These are phyloP conservation scores for Acinonyx jubatus DNA, from an alignment of 2,113 vertebrate genomes.

Conservation along the genomic window DNA sequence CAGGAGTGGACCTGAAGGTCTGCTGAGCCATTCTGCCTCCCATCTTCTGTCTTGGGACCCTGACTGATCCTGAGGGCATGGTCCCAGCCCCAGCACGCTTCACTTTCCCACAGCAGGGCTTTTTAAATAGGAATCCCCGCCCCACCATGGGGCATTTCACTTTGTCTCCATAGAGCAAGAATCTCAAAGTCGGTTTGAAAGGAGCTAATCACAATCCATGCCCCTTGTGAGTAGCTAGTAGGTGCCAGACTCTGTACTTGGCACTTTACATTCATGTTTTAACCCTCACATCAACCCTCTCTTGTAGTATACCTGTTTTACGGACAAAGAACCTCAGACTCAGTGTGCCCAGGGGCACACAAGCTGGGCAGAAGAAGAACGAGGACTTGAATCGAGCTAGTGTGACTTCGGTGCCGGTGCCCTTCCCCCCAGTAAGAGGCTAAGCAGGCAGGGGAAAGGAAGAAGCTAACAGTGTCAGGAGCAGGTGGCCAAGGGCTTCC, in stretches of 20 bases:
- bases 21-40: rapidly evolving
- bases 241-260: not conserved
- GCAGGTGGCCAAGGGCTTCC: not conserved
- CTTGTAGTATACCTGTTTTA: not conserved
- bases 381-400: not conserved
- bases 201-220: not conserved
- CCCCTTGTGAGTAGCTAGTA: not conserved
- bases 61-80: not conserved
- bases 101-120: not conserved
- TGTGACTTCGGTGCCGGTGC: not conserved
- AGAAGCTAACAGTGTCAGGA: not conserved
- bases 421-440: not conserved
- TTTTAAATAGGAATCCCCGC: not conserved
- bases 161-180: not conserved
- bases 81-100: not conserved
- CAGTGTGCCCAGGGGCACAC: not conserved
- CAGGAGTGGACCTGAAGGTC: not conserved
- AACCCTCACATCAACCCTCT: not conserved
- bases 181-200: not conserved
- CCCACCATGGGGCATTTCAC: not conserved
- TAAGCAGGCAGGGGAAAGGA: not conserved
- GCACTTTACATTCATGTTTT: not conserved
- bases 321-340: not conserved
- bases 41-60: not conserved
- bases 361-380: not conserved